These are phyloP conservation scores for Microtus pennsylvanicus DNA, from an alignment of 2,113 vertebrate species.

Conservation along the genomic window DNA sequence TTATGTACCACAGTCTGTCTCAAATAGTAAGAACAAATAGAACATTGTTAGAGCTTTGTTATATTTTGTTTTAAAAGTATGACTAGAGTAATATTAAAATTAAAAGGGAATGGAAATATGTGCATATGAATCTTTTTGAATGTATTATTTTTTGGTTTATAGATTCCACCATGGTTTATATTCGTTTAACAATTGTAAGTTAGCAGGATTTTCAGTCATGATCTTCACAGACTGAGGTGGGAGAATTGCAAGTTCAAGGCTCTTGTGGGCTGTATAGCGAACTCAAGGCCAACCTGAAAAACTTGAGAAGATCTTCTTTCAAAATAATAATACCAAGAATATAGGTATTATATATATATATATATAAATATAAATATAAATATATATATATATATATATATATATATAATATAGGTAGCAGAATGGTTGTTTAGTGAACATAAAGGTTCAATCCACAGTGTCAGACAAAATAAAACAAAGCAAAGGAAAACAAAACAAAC, in stretches of 20 bases:
- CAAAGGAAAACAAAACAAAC: background rate
- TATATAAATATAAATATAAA: no score
- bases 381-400: no score
- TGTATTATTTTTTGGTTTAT: background rate
- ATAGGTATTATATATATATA: background rate
- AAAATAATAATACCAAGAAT: background rate
- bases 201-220: background rate
- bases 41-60: background rate
- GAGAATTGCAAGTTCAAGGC: background rate
- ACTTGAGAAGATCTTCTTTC: background rate
- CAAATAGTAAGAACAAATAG: background rate
- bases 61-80: conserved; percentile 19
- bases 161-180: background rate
- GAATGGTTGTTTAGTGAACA: background rate
- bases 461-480: background rate
- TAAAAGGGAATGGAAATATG: background rate
- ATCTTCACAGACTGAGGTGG: no score
- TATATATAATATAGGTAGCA: no score
- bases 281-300: background rate
- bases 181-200: background rate
- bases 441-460: background rate
- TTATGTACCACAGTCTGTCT: background rate
- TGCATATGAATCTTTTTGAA: background rate
- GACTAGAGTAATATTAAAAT: background rate
- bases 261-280: background rate